Percentiles rank a stretch among this genome's conserved stretches.
These are phyloP conservation scores for Clupea harengus DNA, from an alignment of 2,113 vertebrate species.

Conservation along the genomic window DNA sequence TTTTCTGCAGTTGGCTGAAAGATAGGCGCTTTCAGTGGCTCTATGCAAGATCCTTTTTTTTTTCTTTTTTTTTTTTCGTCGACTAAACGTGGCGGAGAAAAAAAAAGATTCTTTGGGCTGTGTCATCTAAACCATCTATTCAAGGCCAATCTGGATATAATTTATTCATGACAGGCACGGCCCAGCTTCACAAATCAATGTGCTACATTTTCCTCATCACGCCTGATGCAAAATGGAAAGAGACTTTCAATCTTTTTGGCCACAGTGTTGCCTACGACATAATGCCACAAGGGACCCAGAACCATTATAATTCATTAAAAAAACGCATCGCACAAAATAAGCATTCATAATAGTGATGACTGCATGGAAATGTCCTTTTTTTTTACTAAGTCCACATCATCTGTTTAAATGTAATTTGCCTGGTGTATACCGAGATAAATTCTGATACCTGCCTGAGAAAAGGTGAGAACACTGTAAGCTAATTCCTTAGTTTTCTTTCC, in stretches of 20 bases:
- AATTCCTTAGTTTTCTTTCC: conserved; percentile 61
- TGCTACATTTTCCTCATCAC: conserved; percentile 29
- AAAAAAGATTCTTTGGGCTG: not conserved
- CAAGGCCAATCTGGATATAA: conserved; percentile 27
- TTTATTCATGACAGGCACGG: conserved; percentile 31
- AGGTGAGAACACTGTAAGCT: conserved; percentile 38
- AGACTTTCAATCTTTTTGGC: conserved; percentile 59
- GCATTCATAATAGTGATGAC: conserved; percentile 45
- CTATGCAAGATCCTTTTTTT: not conserved
- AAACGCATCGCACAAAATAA: conserved; percentile 45
- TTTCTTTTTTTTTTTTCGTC: no score
- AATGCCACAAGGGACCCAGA: not conserved
- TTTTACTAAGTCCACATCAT: conserved; percentile 55
- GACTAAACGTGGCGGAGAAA: not conserved
- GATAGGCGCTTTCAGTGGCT: not conserved
- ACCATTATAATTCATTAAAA: conserved; percentile 56
- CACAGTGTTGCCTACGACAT: conserved; percentile 19
- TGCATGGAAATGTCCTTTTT: conserved; percentile 49
- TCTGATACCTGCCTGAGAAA: conserved; percentile 10
- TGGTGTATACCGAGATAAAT: not conserved
- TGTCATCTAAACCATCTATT: conserved; percentile 17
- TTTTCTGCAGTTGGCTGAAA: not conserved
- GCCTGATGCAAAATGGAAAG: conserved; percentile 46
- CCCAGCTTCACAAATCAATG: conserved; percentile 22
- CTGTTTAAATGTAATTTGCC: conserved; percentile 44